phyloP scores from a whole-genome alignment of 2,113 vertebrate genomes.

The Lonchura striata region DNA sequence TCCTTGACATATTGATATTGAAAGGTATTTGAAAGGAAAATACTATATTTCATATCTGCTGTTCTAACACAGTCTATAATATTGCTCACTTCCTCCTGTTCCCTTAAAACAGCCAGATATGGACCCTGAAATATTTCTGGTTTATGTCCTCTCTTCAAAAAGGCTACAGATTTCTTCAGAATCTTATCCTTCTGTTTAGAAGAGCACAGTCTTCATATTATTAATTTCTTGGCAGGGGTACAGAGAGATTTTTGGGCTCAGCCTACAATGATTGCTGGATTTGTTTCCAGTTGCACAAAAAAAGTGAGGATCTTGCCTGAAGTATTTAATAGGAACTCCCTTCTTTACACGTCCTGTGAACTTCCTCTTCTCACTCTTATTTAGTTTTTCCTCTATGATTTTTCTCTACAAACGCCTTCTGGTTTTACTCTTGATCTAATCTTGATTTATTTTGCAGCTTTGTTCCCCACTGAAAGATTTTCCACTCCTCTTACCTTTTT shows the following conservation, averaged over 20 bases:
- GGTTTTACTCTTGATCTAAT: conserved; percentile 22
- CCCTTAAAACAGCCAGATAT: background rate
- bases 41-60: background rate
- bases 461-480: background rate
- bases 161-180: background rate
- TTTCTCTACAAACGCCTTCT: background rate
- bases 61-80: background rate
- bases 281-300: conserved; percentile 17
- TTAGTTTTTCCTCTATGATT: background rate
- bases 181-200: background rate
- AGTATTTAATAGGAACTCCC: background rate
- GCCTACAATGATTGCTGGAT: background rate
- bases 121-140: background rate
- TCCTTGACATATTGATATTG: background rate
- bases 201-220: background rate
- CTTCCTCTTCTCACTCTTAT: background rate
- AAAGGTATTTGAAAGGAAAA: background rate
- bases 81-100: background rate
- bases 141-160: background rate
- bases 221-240: background rate
- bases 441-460: conserved; percentile 46
- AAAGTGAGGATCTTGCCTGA: background rate
- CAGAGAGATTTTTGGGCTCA: conserved; percentile 7
- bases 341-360: conserved; percentile 3
- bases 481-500: background rate